These are phyloP conservation scores for Nowickia ferox DNA, from an alignment of 2,888 invertebrate species.

Conservation along the genomic window DNA sequence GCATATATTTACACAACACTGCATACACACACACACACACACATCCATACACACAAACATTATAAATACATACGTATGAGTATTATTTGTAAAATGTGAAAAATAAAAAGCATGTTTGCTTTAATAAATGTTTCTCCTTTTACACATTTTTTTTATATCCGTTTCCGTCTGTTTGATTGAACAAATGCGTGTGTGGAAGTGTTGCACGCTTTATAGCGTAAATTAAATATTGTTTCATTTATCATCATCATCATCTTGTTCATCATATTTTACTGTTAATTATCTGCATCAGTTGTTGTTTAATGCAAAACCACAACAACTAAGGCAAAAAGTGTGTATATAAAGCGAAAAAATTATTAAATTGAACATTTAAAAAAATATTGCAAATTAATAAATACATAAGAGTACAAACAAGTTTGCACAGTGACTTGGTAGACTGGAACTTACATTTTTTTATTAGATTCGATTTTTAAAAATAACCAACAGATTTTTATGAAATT, in stretches of 20 bases:
- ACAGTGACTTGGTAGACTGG: background rate
- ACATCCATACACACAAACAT: background rate
- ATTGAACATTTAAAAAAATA: slow-evolving; percentile 1
- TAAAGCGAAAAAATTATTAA: slow-evolving; percentile 15
- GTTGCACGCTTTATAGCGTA: slow-evolving; percentile 45
- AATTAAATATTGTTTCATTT: slow-evolving; percentile 63
- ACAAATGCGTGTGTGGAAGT: slow-evolving; percentile 27
- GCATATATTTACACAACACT: background rate
- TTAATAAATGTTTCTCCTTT: slow-evolving; percentile 58
- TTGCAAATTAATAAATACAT: slow-evolving; percentile 16
- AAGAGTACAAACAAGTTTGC: too few relatives aligned
- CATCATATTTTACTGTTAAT: slow-evolving; percentile 58
- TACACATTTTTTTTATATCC: slow-evolving; percentile 60
- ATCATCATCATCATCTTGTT: slow-evolving; percentile 10
- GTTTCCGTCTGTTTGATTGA: slow-evolving; percentile 61
- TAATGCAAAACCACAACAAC: slow-evolving; percentile 32
- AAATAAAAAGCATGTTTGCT: slow-evolving; percentile 2
- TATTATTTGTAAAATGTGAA: background rate
- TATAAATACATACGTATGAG: background rate
- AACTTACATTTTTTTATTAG: too few relatives aligned
- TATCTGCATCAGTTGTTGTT: slow-evolving; percentile 57
- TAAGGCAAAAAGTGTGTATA: background rate
- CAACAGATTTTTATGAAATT: too few relatives aligned
- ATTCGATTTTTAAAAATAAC: too few relatives aligned
- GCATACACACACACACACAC: background rate